Conservation (phyloP, 2,888 invertebrate genomes). For the Formica aserva region DNA sequence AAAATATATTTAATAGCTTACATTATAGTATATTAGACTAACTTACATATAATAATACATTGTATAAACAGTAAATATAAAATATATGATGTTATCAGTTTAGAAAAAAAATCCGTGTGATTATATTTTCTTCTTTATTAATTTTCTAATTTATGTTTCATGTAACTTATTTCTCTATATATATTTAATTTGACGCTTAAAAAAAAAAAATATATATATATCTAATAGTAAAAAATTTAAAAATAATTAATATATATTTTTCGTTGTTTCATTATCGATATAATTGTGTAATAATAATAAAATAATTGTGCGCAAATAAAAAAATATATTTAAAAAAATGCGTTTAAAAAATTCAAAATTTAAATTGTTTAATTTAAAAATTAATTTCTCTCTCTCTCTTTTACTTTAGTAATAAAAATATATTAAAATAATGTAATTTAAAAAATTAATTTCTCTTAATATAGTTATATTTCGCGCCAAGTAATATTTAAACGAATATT, state of each 20-base stretch:
- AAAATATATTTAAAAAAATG: not conserved
- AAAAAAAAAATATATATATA: not conserved
- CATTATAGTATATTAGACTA: not conserved
- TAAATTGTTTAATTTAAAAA: not conserved
- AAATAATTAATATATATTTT: not conserved
- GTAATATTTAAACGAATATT: constrained; percentile 10
- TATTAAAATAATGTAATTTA: not conserved
- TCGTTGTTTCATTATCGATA: not conserved
- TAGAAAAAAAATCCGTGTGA: not conserved
- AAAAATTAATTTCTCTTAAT: not conserved
- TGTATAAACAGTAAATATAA: not conserved
- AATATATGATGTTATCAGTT: not conserved
- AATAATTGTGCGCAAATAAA: not conserved
- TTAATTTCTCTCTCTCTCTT: not conserved
- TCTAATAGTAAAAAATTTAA: not conserved
- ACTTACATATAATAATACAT: not conserved
- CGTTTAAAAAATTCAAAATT: too few species aligned
- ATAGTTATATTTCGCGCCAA: not conserved
- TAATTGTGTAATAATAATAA: not conserved
- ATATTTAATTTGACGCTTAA: not conserved
- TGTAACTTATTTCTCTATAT: not conserved
- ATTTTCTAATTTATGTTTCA: not conserved
- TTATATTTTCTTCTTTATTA: not conserved
- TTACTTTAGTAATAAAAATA: not conserved
- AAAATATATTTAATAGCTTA: not conserved